Evolutionary conservation across 2,797 vertebrate species (phyloP).

Genomic region (Tenualosa thibaudeaui): DNA sequence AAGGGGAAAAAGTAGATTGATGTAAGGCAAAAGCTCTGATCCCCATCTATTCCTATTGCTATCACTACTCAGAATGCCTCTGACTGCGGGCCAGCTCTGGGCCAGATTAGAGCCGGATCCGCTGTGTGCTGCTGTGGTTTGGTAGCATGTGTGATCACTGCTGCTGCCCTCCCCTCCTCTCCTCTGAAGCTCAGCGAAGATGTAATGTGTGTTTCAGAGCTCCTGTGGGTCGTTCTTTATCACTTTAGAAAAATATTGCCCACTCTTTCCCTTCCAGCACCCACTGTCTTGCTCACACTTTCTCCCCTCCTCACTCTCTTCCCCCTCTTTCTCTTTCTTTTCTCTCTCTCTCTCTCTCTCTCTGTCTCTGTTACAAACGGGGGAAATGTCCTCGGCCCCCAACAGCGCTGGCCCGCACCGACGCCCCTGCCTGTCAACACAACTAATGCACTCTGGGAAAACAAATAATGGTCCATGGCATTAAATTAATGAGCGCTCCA

Average conservation of each 20-base stretch:
- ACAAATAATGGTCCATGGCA: conserved; percentile 69
- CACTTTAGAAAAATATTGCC: conserved; percentile 39
- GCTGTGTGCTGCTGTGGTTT: not conserved
- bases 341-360: conserved; percentile 55
- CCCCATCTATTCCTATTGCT: not conserved
- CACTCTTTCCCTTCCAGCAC: not conserved
- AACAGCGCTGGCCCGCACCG: conserved; percentile 61
- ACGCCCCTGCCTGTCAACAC: conserved; percentile 61
- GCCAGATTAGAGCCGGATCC: not conserved
- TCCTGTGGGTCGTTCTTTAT: conserved; percentile 45
- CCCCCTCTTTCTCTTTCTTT: conserved; percentile 42
- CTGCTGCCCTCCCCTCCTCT: conserved; percentile 32
- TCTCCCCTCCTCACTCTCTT: not conserved
- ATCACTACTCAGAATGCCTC: not conserved
- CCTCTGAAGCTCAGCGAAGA: conserved; percentile 37
- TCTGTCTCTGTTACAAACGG: conserved; percentile 63
- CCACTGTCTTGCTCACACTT: conserved; percentile 16
- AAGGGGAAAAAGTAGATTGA: not conserved
- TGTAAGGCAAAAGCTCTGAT: not conserved
- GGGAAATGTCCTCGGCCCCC: conserved; percentile 58
- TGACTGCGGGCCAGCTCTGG: not conserved
- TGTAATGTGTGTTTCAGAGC: conserved; percentile 50
- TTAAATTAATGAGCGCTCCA: conserved; percentile 74
- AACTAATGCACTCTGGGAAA: conserved; percentile 74
- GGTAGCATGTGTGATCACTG: not conserved